Evolutionary conservation across 1,140 invertebrate genomes (phyloP), one percentile per base, ranked within the genome.

Genomic region (Hylaeus volcanicus): DNA sequence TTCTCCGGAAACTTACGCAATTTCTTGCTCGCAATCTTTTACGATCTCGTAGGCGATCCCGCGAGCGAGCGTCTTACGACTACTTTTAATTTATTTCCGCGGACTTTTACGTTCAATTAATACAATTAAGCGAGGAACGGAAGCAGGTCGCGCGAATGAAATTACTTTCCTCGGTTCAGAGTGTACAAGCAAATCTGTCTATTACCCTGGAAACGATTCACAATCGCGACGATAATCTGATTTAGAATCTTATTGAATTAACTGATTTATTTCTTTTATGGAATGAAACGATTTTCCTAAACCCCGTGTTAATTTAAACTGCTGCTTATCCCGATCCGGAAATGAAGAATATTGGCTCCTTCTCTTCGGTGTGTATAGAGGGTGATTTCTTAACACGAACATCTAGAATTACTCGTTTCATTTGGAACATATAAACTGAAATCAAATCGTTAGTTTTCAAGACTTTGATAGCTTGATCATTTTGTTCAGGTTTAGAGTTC

Each of bases 1-100:
- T 79, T 82, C 68, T 55, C 45, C 43, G 48, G 45, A 45, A 43
- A 79, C 82, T 86, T 60, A 39, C 37, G 79, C 39, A 75, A 83
- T 86, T 80, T 83, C 76, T 73, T 56, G 39, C 60, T 51, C 39
- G 64, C 79, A 5, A 79, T 71, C 60, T 73, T 73, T 82, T 75
- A 69, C 85, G 58, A 75, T 60, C 53, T n/a, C 43, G 15, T 8
- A 5, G 60, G 55, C 48, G 26, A 58, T 70, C 48, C 5, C 48
- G 14, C 51, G 14, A 14, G 3, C 26, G 37, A 43, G 60, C 76
- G 61, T 64, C 55, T 53, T 71, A 55, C 12, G 6, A 6, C 68
- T 43, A 68, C n/a, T 69, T 84, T 85, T 78, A 84, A 86, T 78
- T 84, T 81, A 85, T 85, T 73, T 51, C 72, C 41, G 15, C 11